A percentile compares a stretch with the other conserved stretches of the same genome.
These are phyloP conservation scores for Battus philenor DNA, from an alignment of 1,140 invertebrate genomes.

Conservation along the genomic window DNA sequence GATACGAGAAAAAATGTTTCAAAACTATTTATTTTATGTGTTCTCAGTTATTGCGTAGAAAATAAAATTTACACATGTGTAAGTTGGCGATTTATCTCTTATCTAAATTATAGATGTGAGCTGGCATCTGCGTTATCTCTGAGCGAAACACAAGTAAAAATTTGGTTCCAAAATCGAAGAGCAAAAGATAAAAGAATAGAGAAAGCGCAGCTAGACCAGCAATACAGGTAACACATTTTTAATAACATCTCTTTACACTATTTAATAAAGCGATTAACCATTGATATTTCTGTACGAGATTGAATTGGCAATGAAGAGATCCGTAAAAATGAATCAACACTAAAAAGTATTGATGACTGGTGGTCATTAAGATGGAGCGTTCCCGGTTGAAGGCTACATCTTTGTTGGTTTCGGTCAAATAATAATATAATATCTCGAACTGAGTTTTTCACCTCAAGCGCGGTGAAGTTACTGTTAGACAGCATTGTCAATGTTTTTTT, in stretches of 20 bases:
- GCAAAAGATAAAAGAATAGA: slow-evolving; percentile 98
- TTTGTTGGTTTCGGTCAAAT: too few relatives aligned
- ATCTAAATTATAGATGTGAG: slow-evolving; percentile 76
- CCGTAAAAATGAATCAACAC: background rate
- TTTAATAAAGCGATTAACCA: too few relatives aligned
- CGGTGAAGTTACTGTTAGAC: background rate
- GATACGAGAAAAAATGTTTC: too few relatives aligned
- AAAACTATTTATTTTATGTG: too few relatives aligned
- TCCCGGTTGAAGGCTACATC: too few relatives aligned
- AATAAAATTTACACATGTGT: too few relatives aligned
- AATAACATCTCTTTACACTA: too few relatives aligned
- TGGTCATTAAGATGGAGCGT: too few relatives aligned
- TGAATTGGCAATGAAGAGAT: background rate
- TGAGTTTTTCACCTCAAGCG: too few relatives aligned
- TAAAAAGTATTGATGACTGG: background rate
- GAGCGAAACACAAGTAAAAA: slow-evolving; percentile 96
- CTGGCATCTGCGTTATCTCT: slow-evolving; percentile 88
- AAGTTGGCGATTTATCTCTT: background rate
- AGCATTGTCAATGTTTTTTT: slow-evolving; percentile 9
- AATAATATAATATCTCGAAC: too few relatives aligned
- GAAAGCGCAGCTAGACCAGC: slow-evolving; percentile 95
- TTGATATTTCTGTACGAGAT: too few relatives aligned
- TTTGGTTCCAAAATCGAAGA: slow-evolving; percentile 97
- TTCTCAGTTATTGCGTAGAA: too few relatives aligned
- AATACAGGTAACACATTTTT: slow-evolving; percentile 96